Base-by-base conservation (phyloP, 1,140 invertebrate species). In the Anastrepha obliqua region DNA sequence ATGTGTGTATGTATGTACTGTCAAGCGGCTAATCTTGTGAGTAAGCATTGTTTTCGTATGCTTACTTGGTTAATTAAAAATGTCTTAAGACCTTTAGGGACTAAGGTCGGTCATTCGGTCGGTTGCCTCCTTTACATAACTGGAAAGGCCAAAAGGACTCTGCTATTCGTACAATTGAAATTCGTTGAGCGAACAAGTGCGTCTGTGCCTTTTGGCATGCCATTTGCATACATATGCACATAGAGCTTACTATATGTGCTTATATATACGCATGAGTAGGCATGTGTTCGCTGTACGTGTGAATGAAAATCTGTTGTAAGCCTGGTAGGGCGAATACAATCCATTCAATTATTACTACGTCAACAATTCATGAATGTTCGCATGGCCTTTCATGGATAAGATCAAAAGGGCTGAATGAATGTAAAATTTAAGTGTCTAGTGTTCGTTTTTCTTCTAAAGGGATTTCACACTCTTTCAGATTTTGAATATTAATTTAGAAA, bases 1-100 rank as follows among this genome's bases (percentile, higher is more conserved):
- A 6, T 6, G 3, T 29, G 17, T 47, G 17, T 58, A 55, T 47
- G 6, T 42, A 81, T 81, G 17, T 29, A 29, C 47, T 55, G 74
- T 81, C 3, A 55, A 47, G 0, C 7, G 2, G 17, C 39, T 55
- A 81, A 55, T 51, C 74, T 81, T 81, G 20, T 4, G 74, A 58
- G 74, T 47, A n/a, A 55, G 47, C 74, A 51, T 81, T 81, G 74
- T 81, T 81, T 81, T 55, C 74, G 2, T 42, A 55, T 81, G 47
- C 74, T 51, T 81, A n/a, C 74, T 81, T 58, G 47, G 74, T 81
- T 81, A 81, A 81, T 81, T 81, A 81, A 81, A 81, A 81, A 81
- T 55, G 74, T 81, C 74, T 81, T 81, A 55, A 55, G 74, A 81
- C 74, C 74, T 81, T 81, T 81, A 3, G 74, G 74, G 47, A 55